These are phyloP conservation scores for Elymnias hypermnestra DNA, from an alignment of 1,140 invertebrate species.

Conservation along the genomic window DNA sequence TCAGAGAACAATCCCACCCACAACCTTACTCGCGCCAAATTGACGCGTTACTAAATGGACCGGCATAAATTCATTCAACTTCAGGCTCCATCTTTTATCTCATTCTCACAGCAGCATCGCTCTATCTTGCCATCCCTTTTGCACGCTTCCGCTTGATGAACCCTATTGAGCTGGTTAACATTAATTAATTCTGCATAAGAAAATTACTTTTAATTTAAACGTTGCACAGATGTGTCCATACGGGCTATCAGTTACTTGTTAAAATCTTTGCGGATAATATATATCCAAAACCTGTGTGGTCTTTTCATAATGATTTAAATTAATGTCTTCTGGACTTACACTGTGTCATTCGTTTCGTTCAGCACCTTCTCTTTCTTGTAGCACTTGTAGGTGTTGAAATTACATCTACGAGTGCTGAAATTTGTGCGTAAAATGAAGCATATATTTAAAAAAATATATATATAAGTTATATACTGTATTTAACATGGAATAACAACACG, in stretches of 20 bases:
- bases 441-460: too few species aligned
- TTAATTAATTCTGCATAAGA: constrained; percentile 76
- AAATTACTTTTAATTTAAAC: constrained; percentile 75
- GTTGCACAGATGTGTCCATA: constrained; percentile 53
- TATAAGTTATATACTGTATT: too few species aligned
- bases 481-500: too few species aligned
- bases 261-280: constrained; percentile 31
- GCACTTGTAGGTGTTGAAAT: too few species aligned
- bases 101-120: constrained; percentile 18
- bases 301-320: constrained; percentile 2
- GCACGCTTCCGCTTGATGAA: constrained; percentile 70
- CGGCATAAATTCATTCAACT: constrained; percentile 74
- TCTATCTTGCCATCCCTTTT: constrained; percentile 33
- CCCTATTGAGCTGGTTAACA: constrained; percentile 75
- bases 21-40: constrained; percentile 70
- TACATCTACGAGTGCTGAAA: too few species aligned
- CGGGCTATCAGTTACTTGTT: constrained; percentile 26
- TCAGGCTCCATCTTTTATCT: constrained; percentile 35
- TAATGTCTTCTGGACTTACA: too few species aligned
- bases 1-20: constrained; percentile 29
- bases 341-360: too few species aligned
- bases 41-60: constrained; percentile 72
- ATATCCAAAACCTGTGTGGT: constrained; percentile 26
- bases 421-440: too few species aligned
- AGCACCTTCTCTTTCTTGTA: too few species aligned